These are phyloP conservation scores for Germaria angustata DNA, from an alignment of 2,888 invertebrate species.

Conservation along the genomic window DNA sequence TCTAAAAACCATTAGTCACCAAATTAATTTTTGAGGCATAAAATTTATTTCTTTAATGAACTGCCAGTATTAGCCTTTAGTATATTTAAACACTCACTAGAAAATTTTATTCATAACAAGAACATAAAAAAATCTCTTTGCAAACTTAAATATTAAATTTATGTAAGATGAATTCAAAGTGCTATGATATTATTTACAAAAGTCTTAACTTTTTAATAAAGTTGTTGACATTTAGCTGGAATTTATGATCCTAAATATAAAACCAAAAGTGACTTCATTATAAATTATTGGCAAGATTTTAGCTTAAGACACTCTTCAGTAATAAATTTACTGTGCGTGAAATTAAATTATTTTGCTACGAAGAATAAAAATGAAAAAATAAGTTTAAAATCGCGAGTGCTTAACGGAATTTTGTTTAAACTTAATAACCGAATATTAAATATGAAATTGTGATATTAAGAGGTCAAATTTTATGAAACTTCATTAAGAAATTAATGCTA, in stretches of 20 bases:
- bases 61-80: no score
- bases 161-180: neutral
- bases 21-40: no score
- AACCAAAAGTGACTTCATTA: slow-evolving; percentile 39
- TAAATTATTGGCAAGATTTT: slow-evolving; percentile 48
- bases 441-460: slow-evolving; percentile 28
- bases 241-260: slow-evolving; percentile 42
- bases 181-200: slow-evolving; percentile 3
- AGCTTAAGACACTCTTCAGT: slow-evolving; percentile 10
- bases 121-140: no score
- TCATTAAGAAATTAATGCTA: neutral
- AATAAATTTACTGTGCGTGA: slow-evolving; percentile 57
- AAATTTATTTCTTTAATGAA: no score
- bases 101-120: no score
- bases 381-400: neutral
- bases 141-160: no score
- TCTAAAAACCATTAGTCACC: no score
- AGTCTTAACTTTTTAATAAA: slow-evolving; percentile 35
- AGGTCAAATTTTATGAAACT: slow-evolving; percentile 1
- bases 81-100: no score
- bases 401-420: neutral
- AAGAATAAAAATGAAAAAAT: neutral
- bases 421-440: neutral
- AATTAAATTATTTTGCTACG: slow-evolving; percentile 54
- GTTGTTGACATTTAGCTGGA: slow-evolving; percentile 50